Base-by-base conservation (phyloP, 2,797 vertebrate species). In the Tenualosa ilisha region DNA sequence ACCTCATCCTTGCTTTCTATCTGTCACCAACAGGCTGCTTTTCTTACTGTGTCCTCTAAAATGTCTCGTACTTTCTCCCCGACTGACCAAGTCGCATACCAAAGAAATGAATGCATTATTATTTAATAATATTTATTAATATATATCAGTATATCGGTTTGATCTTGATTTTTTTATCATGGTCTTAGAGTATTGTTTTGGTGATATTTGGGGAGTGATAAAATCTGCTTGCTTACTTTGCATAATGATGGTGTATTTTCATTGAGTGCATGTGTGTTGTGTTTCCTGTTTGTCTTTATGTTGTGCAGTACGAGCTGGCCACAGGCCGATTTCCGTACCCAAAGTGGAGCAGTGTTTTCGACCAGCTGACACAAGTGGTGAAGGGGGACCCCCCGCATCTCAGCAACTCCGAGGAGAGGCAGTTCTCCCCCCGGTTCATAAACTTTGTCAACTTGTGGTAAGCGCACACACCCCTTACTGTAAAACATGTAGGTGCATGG, bases 321-420 rank as follows among this genome's bases (percentile, higher is more conserved):
- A 99, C 98, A 0, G 98, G 98, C 54, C 92, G 97, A 75, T 99
- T 99, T 90, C 98, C 98, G 6, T 99, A 99, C 91, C 98, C 98
- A 22, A 99, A 99, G 91, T 99, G 98, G 98, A 99, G 99, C 93
- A 99, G 98, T 90, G 98, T 99, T 83, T 99, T 99, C 88, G 98
- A 99, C 94, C 98, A 99, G 91, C 93, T 99, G 93, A 99, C 98
- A 12, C 98, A 99, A 88, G 98, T 99, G 89, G 98, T 99, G 93
- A 99, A 98, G 92, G 98, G 98, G 85, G 98, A 99, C 53, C 98
- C 98, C 53, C 98, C 98, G 0, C 98, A 99, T 91, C 96, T 99
- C 94, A 97, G 96, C 91, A 98, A 97, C 94, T 99, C 98, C 0
- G 98, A 99, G 90, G 98, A 99, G 85, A 94, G 98, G 86, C 97